Conservation (phyloP, 2,113 vertebrate species). For the Colossoma macropomum region DNA sequence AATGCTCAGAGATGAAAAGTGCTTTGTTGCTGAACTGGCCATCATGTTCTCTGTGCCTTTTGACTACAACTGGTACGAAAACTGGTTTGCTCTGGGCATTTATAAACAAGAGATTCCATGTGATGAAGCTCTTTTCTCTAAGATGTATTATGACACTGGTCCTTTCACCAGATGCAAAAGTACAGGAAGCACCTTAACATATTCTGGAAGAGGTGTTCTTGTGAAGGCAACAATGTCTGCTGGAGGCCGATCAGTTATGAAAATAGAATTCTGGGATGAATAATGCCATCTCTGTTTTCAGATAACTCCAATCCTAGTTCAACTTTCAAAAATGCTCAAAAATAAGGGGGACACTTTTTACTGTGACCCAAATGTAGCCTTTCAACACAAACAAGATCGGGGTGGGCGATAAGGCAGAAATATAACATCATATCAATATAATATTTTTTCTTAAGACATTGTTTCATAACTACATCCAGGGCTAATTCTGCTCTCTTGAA, state of each 20-base stretch:
- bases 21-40: not conserved
- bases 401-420: too few relatives aligned
- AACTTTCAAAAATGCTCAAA: too few relatives aligned
- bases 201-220: not conserved
- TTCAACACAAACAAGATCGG: too few relatives aligned
- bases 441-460: too few relatives aligned
- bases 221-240: not conserved
- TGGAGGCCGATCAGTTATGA: conserved; percentile 1
- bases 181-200: not conserved
- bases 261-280: not conserved
- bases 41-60: conserved; percentile 15
- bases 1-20: not conserved
- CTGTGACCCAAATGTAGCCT: too few relatives aligned
- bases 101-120: not conserved
- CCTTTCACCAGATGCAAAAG: not conserved
- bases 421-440: too few relatives aligned
- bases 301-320: too few relatives aligned
- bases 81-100: not conserved
- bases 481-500: too few relatives aligned
- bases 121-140: not conserved
- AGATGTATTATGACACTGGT: not conserved
- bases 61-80: not conserved
- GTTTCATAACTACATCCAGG: too few relatives aligned
- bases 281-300: too few relatives aligned
- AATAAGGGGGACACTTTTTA: too few relatives aligned